A percentile compares a stretch with the other conserved stretches of the same genome.
Evolutionary conservation across 1,140 invertebrate genomes (phyloP).

Genomic region (Drosophila lini): DNA sequence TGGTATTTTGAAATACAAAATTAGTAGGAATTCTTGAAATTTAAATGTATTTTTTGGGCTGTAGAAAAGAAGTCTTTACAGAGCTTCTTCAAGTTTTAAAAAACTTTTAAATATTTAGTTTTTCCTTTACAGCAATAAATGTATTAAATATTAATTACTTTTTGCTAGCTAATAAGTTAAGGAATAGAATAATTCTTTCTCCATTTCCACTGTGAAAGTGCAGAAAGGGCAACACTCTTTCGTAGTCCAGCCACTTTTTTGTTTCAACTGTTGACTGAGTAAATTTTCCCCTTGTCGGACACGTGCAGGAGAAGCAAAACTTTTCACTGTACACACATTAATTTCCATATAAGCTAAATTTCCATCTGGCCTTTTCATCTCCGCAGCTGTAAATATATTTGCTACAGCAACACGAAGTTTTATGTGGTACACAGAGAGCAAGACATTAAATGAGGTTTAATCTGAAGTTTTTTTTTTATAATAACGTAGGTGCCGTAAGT

Average conservation of each 20-base stretch:
- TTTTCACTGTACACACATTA: constrained; percentile 57
- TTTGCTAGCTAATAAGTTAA: neutral
- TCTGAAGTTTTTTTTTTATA: neutral
- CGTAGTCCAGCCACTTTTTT: constrained; percentile 3
- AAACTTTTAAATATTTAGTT: no score
- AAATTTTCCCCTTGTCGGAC: constrained; percentile 48
- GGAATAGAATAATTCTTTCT: neutral
- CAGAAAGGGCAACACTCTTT: neutral
- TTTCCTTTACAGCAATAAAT: neutral
- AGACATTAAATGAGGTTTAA: neutral
- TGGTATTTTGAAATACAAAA: neutral
- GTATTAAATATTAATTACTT: neutral
- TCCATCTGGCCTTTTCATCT: constrained; percentile 55
- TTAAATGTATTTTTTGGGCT: neutral
- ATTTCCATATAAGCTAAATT: constrained; percentile 67
- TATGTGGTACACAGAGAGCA: constrained; percentile 6
- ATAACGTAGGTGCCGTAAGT: no score
- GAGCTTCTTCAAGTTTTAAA: no score
- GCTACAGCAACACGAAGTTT: constrained; percentile 14
- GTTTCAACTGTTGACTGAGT: constrained; percentile 44
- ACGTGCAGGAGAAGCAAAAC: constrained; percentile 36
- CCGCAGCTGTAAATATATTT: constrained; percentile 47
- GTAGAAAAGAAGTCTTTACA: no score
- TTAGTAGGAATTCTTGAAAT: neutral
- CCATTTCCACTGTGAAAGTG: neutral